Evolutionary conservation across 2,797 vertebrate species (phyloP).

Genomic region (Enteromius fasciolatus): DNA sequence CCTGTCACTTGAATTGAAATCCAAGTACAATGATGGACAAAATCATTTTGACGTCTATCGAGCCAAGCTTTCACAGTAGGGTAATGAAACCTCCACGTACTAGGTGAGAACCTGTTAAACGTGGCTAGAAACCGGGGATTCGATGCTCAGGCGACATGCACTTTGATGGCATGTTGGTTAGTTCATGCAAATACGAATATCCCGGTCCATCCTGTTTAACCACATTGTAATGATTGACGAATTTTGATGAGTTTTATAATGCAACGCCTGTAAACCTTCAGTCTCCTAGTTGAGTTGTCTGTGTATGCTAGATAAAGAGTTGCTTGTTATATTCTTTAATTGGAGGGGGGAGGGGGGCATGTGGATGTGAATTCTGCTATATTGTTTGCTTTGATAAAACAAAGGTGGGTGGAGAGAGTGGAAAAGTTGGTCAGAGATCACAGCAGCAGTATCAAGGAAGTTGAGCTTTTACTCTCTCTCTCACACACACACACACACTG

Average conservation of each 20-base stretch:
- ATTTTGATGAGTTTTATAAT: neutral
- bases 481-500: neutral
- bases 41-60: neutral
- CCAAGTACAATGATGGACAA: neutral
- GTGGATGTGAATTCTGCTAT: neutral
- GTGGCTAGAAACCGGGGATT: neutral
- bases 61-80: neutral
- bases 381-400: neutral
- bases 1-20: neutral
- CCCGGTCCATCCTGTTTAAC: constrained; percentile 23
- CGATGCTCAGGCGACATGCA: neutral
- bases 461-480: neutral
- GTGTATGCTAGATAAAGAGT: neutral
- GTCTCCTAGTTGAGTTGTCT: neutral
- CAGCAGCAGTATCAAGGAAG: constrained; percentile 18
- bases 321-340: too few relatives aligned
- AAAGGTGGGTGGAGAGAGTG: constrained; percentile 6
- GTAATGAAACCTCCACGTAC: neutral
- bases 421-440: constrained; percentile 1
- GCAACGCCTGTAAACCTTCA: neutral
- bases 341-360: neutral
- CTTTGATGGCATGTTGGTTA: neutral
- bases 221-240: constrained; percentile 28
- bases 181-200: constrained; percentile 26
- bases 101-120: constrained; percentile 31